Base-by-base conservation (phyloP, 2,888 invertebrate species). In the Oegoconia quadripuncta region DNA sequence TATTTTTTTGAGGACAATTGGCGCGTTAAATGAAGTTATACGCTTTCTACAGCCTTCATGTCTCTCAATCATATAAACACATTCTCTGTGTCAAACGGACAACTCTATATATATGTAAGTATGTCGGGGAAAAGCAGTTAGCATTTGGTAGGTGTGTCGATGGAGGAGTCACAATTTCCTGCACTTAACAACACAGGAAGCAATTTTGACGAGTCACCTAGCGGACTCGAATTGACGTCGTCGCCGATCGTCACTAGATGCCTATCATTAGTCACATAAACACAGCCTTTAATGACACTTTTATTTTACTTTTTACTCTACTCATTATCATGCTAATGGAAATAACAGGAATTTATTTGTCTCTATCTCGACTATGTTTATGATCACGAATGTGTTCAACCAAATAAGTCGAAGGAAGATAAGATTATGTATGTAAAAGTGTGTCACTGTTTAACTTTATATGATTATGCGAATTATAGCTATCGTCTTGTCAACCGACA, bases 141-240 rank as follows among this genome's bases (percentile, higher is more conserved):
- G 53, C 73, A 60, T 76, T 73, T 53, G 65, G 69, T 60, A 75
- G 83, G 83, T 77, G 82, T 81, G 83, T 67, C 80, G 71, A 71
- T 71, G 64, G 75, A 78, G 78, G 69, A 84, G 78, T 80, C 80
- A 83, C 86, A 87, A 87, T 87, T 87, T 87, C 86, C 86, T 84
- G 86, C 84, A 84, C 86, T 86, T 87, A 87, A 87, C 76, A 82
- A 74, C 77, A 53, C 80, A 76, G 86, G 86, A 87, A 84, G 79
- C 73, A 82, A 86, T 86, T 82, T 80, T 86, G 86, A 82, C 74
- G 82, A 84, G 66, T 86, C 86, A 83, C 83, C 84, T 84, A 84
- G 83, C 71, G 72, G 78, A 74, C 79, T 66, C 62, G 71, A 71
- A 76, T 72, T 76, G 81, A 78, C 69, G 67, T 62, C 66, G 47